These are phyloP conservation scores for Diogma glabrata DNA, from an alignment of 2,888 invertebrate genomes.

Conservation along the genomic window DNA sequence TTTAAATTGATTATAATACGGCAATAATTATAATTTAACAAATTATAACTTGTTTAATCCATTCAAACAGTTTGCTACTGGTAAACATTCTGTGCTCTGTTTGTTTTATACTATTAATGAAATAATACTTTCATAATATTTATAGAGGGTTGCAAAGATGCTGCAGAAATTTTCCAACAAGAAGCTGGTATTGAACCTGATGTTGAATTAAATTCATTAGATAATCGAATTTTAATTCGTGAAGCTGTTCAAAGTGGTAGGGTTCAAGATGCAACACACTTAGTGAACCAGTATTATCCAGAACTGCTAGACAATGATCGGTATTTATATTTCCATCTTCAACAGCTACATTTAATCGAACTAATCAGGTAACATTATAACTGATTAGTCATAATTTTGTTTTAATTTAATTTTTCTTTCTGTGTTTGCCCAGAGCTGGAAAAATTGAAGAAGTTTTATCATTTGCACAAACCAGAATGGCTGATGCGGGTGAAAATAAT, in stretches of 20 bases:
- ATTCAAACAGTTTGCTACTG: too few species aligned
- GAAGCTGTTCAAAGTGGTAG: constrained; percentile 88
- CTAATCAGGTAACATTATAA: constrained; percentile 26
- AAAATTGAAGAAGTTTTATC: constrained; percentile 73
- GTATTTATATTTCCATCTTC: constrained; percentile 90
- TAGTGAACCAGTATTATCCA: constrained; percentile 90
- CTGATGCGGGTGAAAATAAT: constrained; percentile 73
- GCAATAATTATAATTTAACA: too few species aligned
- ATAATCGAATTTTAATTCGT: constrained; percentile 82
- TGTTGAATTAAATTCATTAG: constrained; percentile 71
- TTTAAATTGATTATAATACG: neutral
- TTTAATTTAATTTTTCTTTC: constrained; percentile 4
- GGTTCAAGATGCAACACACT: constrained; percentile 83
- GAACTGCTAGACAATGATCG: constrained; percentile 90
- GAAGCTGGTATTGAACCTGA: constrained; percentile 80
- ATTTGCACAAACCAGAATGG: constrained; percentile 77
- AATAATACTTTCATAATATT: too few species aligned
- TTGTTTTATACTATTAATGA: too few species aligned
- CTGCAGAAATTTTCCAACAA: constrained; percentile 90
- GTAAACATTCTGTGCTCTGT: too few species aligned
- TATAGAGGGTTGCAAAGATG: constrained; percentile 89
- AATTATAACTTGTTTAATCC: too few species aligned
- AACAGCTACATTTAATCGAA: constrained; percentile 40
- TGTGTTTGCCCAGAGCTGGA: constrained; percentile 55
- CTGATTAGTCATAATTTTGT: constrained; percentile 1